These are phyloP conservation scores for Datnioides undecimradiatus DNA, from an alignment of 2,113 vertebrate species.

Conservation along the genomic window DNA sequence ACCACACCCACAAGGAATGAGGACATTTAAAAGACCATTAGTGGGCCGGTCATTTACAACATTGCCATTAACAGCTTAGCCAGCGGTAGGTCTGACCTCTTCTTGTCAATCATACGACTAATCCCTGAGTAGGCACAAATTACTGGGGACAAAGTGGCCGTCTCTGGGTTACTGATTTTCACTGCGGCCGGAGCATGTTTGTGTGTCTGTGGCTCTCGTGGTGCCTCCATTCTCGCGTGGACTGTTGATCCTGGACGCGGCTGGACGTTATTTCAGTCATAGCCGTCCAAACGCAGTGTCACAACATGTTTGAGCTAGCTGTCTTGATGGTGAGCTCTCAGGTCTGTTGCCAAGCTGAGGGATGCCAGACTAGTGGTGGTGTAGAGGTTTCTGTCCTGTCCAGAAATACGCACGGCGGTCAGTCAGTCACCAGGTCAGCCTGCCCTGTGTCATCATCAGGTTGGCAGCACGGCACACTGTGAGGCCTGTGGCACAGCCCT, in stretches of 20 bases:
- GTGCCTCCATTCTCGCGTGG: conserved; percentile 65
- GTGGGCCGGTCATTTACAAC: conserved; percentile 42
- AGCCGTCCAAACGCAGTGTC: conserved; percentile 59
- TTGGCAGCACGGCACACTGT: conserved; percentile 35
- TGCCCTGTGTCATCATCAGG: conserved; percentile 12
- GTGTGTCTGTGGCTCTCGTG: conserved; percentile 52
- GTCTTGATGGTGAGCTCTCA: conserved; percentile 43
- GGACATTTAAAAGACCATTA: conserved; percentile 38
- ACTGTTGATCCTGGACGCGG: conserved; percentile 76
- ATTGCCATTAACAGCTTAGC: conserved; percentile 46
- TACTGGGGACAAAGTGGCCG: conserved; percentile 33
- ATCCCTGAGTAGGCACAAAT: conserved; percentile 49
- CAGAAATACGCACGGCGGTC: conserved; percentile 40
- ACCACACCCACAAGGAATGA: conserved; percentile 16
- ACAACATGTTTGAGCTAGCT: conserved; percentile 46
- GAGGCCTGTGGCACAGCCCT: conserved; percentile 22
- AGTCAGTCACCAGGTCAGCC: conserved; percentile 39
- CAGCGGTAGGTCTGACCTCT: conserved; percentile 25
- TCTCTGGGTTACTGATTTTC: conserved; percentile 30
- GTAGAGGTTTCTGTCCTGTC: conserved; percentile 10
- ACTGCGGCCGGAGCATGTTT: conserved; percentile 47
- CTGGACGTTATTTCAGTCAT: conserved; percentile 64
- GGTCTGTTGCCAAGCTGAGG: conserved; percentile 44
- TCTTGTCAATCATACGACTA: conserved; percentile 35
- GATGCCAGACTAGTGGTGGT: conserved; percentile 20